Percentiles rank a stretch among this genome's conserved stretches.
Conservation (phyloP, 2,888 invertebrate genomes). For the Hesperia comma region DNA sequence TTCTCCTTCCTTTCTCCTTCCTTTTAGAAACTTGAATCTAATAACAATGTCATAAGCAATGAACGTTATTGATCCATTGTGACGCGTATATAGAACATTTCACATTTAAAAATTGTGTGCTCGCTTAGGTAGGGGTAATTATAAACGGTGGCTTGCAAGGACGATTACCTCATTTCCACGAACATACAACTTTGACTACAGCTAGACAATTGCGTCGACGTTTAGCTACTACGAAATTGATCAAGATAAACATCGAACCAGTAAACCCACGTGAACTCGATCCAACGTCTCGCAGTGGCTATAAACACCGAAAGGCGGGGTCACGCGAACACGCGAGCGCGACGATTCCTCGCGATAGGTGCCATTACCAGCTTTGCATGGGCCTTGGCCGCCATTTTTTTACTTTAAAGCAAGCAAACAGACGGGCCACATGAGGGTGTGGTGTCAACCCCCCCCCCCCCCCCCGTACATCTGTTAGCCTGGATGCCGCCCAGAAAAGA, state of each 20-base stretch:
- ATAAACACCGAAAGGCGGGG: conserved; percentile 54
- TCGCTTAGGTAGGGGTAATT: conserved; percentile 6
- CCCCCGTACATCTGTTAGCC: too few species aligned
- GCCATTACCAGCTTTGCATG: conserved; percentile 20
- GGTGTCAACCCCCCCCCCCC: conserved; percentile 5
- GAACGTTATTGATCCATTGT: conserved; percentile 1
- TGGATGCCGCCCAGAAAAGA: too few species aligned
- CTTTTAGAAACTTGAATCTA: too few species aligned
- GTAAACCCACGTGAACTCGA: conserved; percentile 59
- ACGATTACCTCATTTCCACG: conserved; percentile 31
- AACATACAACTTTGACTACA: conserved; percentile 27
- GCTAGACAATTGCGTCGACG: conserved; percentile 32
- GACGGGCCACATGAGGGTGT: too few species aligned
- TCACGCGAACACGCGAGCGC: conserved; percentile 53
- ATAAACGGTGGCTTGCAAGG: conserved; percentile 13
- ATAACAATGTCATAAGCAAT: not conserved
- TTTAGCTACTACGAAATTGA: conserved; percentile 30
- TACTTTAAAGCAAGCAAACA: too few species aligned
- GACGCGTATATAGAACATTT: conserved; percentile 40
- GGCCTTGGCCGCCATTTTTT: not conserved
- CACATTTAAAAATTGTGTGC: not conserved
- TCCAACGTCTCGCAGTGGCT: conserved; percentile 50
- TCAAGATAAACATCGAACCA: conserved; percentile 49
- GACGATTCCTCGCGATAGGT: conserved; percentile 30
- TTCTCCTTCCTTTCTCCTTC: too few species aligned